Evolutionary conservation across 2,888 invertebrate species (phyloP).

Genomic region (Standfussiana lucernea): DNA sequence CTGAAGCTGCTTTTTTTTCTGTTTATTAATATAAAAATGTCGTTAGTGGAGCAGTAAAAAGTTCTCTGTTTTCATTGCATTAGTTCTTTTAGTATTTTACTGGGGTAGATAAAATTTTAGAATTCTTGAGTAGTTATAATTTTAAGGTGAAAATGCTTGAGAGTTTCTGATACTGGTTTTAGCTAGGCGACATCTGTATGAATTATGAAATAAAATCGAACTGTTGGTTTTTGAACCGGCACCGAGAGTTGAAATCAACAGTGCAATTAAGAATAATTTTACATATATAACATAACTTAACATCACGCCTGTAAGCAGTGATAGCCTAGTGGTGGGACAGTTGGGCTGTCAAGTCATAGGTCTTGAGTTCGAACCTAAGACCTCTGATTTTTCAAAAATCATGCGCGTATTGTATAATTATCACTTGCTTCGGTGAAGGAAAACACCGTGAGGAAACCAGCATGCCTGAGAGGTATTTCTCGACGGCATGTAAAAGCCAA

Average conservation of each 20-base stretch:
- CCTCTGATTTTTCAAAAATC: no score
- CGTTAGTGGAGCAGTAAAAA: slow-evolving; percentile 58
- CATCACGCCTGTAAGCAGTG: no score
- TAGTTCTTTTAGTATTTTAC: slow-evolving; percentile 31
- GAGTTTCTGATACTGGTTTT: neutral
- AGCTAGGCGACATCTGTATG: neutral
- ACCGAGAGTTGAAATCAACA: neutral
- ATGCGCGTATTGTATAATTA: no score
- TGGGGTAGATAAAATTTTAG: slow-evolving; percentile 21
- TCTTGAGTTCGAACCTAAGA: no score
- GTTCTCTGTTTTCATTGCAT: slow-evolving; percentile 25
- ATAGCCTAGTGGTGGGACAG: no score
- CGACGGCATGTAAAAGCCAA: no score
- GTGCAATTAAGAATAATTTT: neutral
- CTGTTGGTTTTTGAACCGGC: neutral
- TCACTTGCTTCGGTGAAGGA: no score
- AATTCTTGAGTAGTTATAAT: neutral
- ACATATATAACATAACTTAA: no score
- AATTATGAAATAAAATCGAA: neutral
- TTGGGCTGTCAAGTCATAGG: no score
- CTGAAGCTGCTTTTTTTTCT: slow-evolving; percentile 48
- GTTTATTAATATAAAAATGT: slow-evolving; percentile 67
- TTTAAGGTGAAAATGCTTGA: neutral
- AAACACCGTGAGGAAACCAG: no score
- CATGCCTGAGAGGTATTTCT: no score